A percentile compares a stretch with the other conserved stretches of the same genome.
These are phyloP conservation scores for Hemicentrotus pulcherrimus DNA, from an alignment of 35 echinoderm and acorn worm species.

Conservation along the genomic window DNA sequence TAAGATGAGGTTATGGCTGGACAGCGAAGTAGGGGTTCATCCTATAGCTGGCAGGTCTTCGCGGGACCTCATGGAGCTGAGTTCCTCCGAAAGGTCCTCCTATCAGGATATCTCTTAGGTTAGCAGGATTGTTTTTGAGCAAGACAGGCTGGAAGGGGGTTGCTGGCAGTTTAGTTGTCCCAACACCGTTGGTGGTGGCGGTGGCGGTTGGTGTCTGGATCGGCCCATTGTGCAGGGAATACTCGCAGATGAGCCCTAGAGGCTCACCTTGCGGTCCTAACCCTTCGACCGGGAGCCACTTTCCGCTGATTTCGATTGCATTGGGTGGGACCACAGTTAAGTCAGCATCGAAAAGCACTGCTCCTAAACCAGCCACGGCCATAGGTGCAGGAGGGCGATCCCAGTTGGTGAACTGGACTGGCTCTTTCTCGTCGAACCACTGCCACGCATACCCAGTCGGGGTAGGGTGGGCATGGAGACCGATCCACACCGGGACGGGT, in stretches of 20 bases:
- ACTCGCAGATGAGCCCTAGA: background rate
- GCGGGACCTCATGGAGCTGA: background rate
- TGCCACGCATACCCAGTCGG: background rate
- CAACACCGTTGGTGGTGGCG: too few species aligned
- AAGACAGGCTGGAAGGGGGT: background rate
- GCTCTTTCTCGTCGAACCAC: background rate
- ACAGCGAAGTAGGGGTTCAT: background rate
- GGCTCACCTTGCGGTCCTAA: too few species aligned
- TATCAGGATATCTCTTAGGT: background rate
- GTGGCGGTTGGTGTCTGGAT: too few species aligned
- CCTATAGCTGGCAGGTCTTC: background rate
- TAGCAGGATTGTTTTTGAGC: background rate
- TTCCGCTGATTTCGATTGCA: background rate
- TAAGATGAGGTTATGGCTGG: background rate
- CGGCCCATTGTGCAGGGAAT: background rate
- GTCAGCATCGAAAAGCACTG: conserved; percentile 12
- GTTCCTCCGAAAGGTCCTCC: background rate
- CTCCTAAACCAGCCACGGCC: background rate
- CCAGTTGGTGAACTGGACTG: background rate
- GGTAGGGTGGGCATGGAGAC: background rate
- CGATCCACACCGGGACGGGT: background rate
- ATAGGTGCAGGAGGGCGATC: background rate
- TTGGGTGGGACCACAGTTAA: background rate
- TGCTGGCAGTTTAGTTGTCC: too few species aligned
- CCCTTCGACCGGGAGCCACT: too few species aligned